These are phyloP conservation scores for Tichodroma muraria DNA, from an alignment of 2,113 vertebrate species.

Conservation along the genomic window DNA sequence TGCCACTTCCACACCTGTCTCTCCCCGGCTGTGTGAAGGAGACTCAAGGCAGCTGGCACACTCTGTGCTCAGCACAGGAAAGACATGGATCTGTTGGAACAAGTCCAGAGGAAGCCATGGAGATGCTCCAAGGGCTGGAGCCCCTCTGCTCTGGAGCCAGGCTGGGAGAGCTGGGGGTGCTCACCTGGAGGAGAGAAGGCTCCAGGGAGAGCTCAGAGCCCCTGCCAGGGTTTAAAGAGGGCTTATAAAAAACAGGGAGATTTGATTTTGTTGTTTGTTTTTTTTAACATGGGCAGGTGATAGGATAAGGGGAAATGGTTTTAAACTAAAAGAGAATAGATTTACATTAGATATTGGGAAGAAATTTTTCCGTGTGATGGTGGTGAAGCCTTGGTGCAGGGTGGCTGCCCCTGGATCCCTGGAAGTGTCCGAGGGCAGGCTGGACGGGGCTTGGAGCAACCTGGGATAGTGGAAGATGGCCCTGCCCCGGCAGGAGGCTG, in stretches of 20 bases:
- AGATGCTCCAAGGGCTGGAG: background rate
- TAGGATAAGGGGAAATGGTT: fast-evolving
- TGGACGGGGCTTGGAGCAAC: fast-evolving
- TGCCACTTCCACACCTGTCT: background rate
- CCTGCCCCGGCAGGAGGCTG: background rate
- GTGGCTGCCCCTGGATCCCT: background rate
- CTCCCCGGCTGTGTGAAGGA: background rate
- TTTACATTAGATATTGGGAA: background rate
- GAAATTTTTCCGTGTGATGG: background rate
- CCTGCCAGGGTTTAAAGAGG: background rate
- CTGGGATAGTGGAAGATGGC: background rate
- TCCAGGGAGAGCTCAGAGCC: background rate
- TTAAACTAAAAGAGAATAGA: background rate
- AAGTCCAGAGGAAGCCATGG: background rate
- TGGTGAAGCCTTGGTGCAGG: background rate
- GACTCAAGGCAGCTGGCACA: background rate
- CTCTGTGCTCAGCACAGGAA: background rate
- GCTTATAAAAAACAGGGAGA: background rate
- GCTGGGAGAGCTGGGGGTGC: background rate
- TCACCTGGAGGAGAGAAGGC: background rate
- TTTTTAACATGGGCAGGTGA: background rate
- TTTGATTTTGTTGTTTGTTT: no score
- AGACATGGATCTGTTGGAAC: background rate
- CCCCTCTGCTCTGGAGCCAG: background rate
- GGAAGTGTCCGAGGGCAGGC: background rate